These are phyloP conservation scores for Calephelis virginiensis DNA, from an alignment of 1,140 invertebrate species.

Conservation along the genomic window DNA sequence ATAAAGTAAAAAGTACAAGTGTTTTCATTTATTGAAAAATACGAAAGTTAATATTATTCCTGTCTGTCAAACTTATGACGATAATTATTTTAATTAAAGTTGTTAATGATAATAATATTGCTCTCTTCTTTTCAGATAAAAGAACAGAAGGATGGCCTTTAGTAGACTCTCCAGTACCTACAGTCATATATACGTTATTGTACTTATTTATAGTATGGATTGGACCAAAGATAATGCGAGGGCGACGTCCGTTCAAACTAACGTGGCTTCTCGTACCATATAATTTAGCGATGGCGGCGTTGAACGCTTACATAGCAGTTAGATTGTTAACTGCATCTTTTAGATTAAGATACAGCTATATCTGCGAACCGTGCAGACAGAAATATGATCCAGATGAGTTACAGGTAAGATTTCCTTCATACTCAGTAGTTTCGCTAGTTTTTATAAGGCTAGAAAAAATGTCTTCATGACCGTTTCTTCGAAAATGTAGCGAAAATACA, in stretches of 20 bases:
- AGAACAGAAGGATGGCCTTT: slow-evolving; percentile 92
- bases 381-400: slow-evolving; percentile 90
- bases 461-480: too few species aligned
- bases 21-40: too few species aligned
- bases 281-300: slow-evolving; percentile 89
- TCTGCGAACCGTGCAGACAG: slow-evolving; percentile 92
- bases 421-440: too few species aligned
- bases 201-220: slow-evolving; percentile 90
- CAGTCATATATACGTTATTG: slow-evolving; percentile 84
- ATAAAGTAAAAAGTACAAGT: too few species aligned
- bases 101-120: too few species aligned
- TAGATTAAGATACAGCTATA: slow-evolving; percentile 90
- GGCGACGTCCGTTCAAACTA: slow-evolving; percentile 88
- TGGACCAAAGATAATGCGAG: slow-evolving; percentile 91
- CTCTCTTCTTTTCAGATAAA: slow-evolving; percentile 80
- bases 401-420: slow-evolving; percentile 67
- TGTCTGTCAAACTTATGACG: too few species aligned
- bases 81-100: too few species aligned
- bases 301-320: slow-evolving; percentile 92
- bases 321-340: slow-evolving; percentile 87
- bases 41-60: too few species aligned
- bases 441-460: too few species aligned
- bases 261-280: slow-evolving; percentile 90
- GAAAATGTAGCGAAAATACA: too few species aligned
- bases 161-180: slow-evolving; percentile 90